Evolutionary conservation across 2,888 invertebrate species (phyloP), one percentile per base, ranked within the genome.

Genomic region (Frankliniella fusca): DNA sequence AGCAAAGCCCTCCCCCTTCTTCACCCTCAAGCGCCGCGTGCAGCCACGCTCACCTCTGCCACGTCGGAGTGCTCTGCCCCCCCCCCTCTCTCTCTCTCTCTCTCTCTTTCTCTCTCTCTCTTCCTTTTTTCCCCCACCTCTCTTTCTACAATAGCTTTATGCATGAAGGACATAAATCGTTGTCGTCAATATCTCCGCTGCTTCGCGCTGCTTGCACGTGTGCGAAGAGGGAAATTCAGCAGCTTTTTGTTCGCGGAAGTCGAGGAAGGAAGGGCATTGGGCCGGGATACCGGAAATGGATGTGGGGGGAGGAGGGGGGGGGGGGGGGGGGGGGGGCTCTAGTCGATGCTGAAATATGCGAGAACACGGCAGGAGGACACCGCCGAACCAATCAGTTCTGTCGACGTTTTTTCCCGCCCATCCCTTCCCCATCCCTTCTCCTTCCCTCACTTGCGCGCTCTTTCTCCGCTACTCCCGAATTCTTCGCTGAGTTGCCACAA

Each of bases 161-260:
- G 70, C 70, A 76, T 76, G 70, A 76, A 76, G 70, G 70, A 76
- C 70, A 76, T 76, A 76, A 76, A 76, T 76, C 70, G 70, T 76
- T 76, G 70, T 76, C 70, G 70, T 76, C 70, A 76, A 76, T 76
- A 76, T 76, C 70, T 76, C 70, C 70, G 70, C 38, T 38, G 38
- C 38, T 38, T 38, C 38, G 70, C 70, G 12, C 70, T 76, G 70
- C 70, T 76, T 76, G 70, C 27, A 27, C 70, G 27, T 27, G 70
- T 76, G 70, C 27, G 70, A 23, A 27, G 12, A 27, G 70, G 70
- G 27, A 76, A 76, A 27, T 76, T 27, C 70, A 76, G 70, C 70
- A 76, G 70, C 70, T 76, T 76, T 76, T 76, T 76, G 70, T 76
- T 76, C 70, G 70, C 70, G 27, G 23, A 23, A 27, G 12, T 12